Evolutionary conservation across 2,888 invertebrate genomes (phyloP).

Genomic region (Trypoxylon attenuatum): DNA sequence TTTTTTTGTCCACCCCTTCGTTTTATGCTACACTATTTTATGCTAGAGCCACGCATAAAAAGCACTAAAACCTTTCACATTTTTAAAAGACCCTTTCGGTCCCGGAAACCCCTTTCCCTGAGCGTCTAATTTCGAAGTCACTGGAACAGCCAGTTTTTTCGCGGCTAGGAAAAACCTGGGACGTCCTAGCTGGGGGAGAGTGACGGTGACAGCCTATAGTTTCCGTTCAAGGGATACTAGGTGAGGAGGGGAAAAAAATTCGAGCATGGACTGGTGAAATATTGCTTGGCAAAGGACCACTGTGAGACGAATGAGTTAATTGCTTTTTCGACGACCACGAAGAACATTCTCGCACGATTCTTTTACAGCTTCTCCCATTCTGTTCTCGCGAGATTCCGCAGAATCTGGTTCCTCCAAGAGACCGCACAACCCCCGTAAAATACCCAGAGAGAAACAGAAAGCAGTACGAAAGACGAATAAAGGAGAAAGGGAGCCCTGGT

Average conservation of each 20-base stretch:
- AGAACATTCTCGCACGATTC: background rate
- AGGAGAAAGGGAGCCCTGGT: background rate
- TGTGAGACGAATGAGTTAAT: slow-evolving; percentile 32
- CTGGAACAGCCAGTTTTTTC: slow-evolving; percentile 8
- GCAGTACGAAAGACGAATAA: too few relatives aligned
- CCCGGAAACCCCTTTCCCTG: background rate
- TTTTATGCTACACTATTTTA: background rate
- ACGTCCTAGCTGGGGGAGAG: too few relatives aligned
- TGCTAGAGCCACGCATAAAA: slow-evolving; percentile 15
- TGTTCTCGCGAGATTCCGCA: background rate
- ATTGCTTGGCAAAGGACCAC: slow-evolving; percentile 19
- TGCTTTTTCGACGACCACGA: slow-evolving; percentile 18
- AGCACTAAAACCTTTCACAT: slow-evolving; percentile 35
- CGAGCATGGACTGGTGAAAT: slow-evolving; percentile 30
- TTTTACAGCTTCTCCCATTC: background rate
- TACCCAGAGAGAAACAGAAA: background rate
- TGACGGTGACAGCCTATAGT: too few relatives aligned
- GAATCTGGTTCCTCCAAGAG: too few relatives aligned
- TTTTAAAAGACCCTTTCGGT: slow-evolving; percentile 3
- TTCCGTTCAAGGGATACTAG: background rate
- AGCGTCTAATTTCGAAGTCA: slow-evolving; percentile 29
- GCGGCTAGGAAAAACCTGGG: background rate
- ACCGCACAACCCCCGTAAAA: background rate
- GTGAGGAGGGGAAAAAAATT: slow-evolving; percentile 21
- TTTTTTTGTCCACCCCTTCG: background rate